Conservation (phyloP, 2,113 vertebrate species). For the Uropsilus gracilis region DNA sequence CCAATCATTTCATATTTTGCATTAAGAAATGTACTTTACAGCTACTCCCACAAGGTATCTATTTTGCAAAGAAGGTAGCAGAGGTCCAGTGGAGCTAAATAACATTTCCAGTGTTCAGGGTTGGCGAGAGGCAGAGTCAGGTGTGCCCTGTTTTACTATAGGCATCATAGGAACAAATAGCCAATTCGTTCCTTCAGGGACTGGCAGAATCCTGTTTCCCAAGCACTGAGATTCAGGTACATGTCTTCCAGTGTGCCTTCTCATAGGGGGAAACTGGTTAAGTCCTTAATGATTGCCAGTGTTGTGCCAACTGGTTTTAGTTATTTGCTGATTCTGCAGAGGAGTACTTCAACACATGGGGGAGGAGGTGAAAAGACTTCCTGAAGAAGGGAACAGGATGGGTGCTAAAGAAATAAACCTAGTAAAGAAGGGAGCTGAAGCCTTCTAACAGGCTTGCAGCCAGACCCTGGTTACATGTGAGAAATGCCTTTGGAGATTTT, state of each 20-base stretch:
- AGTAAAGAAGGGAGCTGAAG: background rate
- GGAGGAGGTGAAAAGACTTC: background rate
- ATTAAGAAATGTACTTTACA: background rate
- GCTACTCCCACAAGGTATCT: background rate
- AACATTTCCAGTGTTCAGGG: background rate
- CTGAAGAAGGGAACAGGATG: background rate
- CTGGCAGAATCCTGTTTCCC: background rate
- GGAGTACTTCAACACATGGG: background rate
- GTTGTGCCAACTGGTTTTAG: background rate
- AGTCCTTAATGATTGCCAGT: background rate
- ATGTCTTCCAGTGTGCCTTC: background rate
- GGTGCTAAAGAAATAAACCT: background rate
- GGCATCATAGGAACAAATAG: background rate
- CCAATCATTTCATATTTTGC: background rate
- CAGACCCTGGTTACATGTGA: background rate
- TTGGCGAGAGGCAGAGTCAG: background rate
- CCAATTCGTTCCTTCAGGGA: background rate
- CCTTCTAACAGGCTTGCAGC: background rate
- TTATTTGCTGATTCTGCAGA: background rate
- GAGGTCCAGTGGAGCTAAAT: background rate
- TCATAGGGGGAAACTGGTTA: background rate
- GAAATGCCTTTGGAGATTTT: background rate
- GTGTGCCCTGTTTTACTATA: background rate
- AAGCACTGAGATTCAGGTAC: background rate
- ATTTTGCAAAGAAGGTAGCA: slow-evolving; percentile 28